These are phyloP conservation scores for Ectropis crepuscularia DNA, from an alignment of 2,888 invertebrate genomes.

Conservation along the genomic window DNA sequence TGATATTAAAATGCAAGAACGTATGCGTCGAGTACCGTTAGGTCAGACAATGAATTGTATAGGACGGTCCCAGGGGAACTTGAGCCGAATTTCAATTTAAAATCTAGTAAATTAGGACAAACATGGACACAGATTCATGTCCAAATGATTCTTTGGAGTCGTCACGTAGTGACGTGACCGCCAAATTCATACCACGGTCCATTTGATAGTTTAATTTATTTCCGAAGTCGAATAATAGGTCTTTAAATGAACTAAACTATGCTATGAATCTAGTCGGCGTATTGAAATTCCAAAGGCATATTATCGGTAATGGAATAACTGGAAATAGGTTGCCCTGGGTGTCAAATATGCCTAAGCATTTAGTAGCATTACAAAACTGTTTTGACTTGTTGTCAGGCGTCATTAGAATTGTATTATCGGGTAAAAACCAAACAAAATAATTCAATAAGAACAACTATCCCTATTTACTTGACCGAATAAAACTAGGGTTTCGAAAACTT, in stretches of 20 bases:
- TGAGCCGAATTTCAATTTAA: constrained; percentile 72
- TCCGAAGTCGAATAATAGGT: constrained; percentile 23
- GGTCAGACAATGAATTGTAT: constrained; percentile 55
- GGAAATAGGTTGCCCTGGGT: constrained; percentile 10
- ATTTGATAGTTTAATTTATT: constrained; percentile 28
- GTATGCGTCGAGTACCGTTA: constrained; percentile 55
- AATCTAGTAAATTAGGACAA: constrained; percentile 64
- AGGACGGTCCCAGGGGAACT: constrained; percentile 64
- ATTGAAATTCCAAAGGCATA: constrained; percentile 25
- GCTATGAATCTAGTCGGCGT: constrained; percentile 21
- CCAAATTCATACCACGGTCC: constrained; percentile 38
- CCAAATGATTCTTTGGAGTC: constrained; percentile 49
- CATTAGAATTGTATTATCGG: neutral
- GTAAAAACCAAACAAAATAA: no score
- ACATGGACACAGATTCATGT: constrained; percentile 46
- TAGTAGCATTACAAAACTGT: neutral
- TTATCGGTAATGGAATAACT: constrained; percentile 17
- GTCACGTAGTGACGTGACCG: constrained; percentile 33
- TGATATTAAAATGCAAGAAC: constrained; percentile 67
- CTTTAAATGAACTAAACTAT: constrained; percentile 29
- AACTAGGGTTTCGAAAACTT: no score
- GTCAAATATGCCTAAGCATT: neutral
- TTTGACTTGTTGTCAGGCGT: neutral
- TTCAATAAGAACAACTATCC: no score
- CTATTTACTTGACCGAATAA: no score